These are phyloP conservation scores for Hydrocynus forskahlii DNA, from an alignment of 2,797 vertebrate genomes.

Conservation along the genomic window DNA sequence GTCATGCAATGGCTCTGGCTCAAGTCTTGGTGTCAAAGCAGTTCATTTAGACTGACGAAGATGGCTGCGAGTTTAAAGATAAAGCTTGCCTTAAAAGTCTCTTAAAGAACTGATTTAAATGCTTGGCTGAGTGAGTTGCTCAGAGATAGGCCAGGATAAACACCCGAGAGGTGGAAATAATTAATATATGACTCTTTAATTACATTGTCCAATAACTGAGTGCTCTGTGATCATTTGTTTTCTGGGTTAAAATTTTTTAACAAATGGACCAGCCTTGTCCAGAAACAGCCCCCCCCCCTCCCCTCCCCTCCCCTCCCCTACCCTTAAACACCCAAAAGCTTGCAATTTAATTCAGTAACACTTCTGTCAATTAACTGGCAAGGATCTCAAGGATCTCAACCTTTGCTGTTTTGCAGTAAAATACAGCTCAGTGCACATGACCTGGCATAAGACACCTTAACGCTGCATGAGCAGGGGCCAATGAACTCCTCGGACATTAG, in stretches of 20 bases:
- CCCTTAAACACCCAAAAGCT: neutral
- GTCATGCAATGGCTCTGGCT: constrained; percentile 58
- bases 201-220: neutral
- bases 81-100: constrained; percentile 59
- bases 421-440: constrained; percentile 29
- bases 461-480: neutral
- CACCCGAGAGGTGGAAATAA: neutral
- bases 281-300: neutral
- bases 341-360: constrained; percentile 30
- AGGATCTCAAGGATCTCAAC: neutral
- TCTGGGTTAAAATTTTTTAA: neutral
- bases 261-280: neutral
- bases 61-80: constrained; percentile 47
- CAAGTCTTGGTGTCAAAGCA: constrained; percentile 51
- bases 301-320: neutral
- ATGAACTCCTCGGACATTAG: neutral
- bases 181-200: constrained; percentile 16
- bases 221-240: constrained; percentile 18
- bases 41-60: constrained; percentile 53
- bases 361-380: constrained; percentile 13
- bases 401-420: constrained; percentile 10
- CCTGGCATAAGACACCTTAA: constrained; percentile 14
- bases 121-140: neutral
- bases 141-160: constrained; percentile 8
- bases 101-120: constrained; percentile 30